Conservation (phyloP, 2,113 vertebrate species). For the Nematolebias whitei region DNA sequence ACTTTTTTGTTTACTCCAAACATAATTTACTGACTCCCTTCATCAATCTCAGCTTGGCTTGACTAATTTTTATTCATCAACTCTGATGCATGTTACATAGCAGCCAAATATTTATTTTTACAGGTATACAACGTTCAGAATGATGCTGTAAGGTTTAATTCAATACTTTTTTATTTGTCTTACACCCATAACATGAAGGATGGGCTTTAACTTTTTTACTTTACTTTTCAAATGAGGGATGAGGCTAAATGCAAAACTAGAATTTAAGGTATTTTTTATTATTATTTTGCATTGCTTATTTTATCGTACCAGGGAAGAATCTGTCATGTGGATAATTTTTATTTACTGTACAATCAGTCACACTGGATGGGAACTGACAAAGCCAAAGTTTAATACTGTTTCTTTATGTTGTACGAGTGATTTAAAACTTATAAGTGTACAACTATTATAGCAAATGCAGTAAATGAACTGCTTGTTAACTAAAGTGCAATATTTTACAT, state of each 20-base stretch:
- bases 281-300: slow-evolving; percentile 31
- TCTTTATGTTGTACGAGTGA: slow-evolving; percentile 42
- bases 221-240: not conserved
- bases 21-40: not conserved
- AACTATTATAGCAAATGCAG: slow-evolving; percentile 51
- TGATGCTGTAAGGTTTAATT: slow-evolving; percentile 49
- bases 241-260: slow-evolving; percentile 21
- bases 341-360: slow-evolving; percentile 74
- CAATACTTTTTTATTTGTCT: slow-evolving; percentile 3
- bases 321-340: slow-evolving; percentile 9
- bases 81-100: slow-evolving; percentile 8
- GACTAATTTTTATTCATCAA: not conserved
- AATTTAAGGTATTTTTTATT: slow-evolving; percentile 32
- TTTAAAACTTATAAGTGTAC: slow-evolving; percentile 37
- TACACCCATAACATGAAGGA: slow-evolving; percentile 36
- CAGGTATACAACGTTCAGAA: slow-evolving; percentile 15
- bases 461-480: slow-evolving; percentile 65
- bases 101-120: slow-evolving; percentile 68
- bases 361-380: slow-evolving; percentile 75
- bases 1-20: slow-evolving; percentile 42
- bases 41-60: slow-evolving; percentile 8
- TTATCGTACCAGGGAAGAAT: slow-evolving; percentile 42
- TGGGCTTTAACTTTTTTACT: slow-evolving; percentile 13
- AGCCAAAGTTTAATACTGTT: slow-evolving; percentile 70
- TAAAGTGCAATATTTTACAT: slow-evolving; percentile 76